Evolutionary conservation across 1,140 invertebrate genomes (phyloP).

Genomic region (Eueides isabella): DNA sequence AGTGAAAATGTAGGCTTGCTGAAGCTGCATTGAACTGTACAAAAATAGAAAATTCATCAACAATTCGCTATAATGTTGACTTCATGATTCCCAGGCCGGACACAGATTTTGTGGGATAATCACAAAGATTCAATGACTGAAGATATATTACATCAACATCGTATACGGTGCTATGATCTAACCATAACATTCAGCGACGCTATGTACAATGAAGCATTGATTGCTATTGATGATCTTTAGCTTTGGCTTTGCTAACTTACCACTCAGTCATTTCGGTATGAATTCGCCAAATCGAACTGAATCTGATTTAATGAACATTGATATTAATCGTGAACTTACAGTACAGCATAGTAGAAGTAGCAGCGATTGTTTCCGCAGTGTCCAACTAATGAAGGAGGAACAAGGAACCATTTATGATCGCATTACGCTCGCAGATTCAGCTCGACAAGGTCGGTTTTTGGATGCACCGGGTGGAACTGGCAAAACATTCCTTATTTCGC

Average conservation of each 20-base stretch:
- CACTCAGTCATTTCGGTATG: no score
- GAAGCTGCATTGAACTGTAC: slow-evolving; percentile 44
- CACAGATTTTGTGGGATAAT: slow-evolving; percentile 43
- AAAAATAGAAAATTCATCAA: slow-evolving; percentile 46
- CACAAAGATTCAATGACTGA: no score
- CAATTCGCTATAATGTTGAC: slow-evolving; percentile 45
- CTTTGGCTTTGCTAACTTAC: slow-evolving; percentile 35
- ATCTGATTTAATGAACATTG: slow-evolving; percentile 37
- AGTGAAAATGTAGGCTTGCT: slow-evolving; percentile 41
- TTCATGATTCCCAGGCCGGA: slow-evolving; percentile 43
- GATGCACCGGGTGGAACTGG: slow-evolving; percentile 15
- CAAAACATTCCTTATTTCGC: slow-evolving; percentile 14
- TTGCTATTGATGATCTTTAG: slow-evolving; percentile 43
- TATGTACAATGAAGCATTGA: slow-evolving; percentile 43
- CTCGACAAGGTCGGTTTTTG: slow-evolving; percentile 38
- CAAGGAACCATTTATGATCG: no score
- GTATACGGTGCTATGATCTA: slow-evolving; percentile 31
- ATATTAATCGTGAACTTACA: slow-evolving; percentile 40
- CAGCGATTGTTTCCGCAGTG: no score
- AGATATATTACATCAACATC: slow-evolving; percentile 39
- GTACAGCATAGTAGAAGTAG: slow-evolving; percentile 36
- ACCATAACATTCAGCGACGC: slow-evolving; percentile 36
- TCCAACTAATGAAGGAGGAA: no score
- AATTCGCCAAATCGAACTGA: slow-evolving; percentile 39
- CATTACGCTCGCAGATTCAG: slow-evolving; percentile 42